Evolutionary conservation across 2,113 vertebrate species (phyloP).

Genomic region (Callocephalon fimbriatum): DNA sequence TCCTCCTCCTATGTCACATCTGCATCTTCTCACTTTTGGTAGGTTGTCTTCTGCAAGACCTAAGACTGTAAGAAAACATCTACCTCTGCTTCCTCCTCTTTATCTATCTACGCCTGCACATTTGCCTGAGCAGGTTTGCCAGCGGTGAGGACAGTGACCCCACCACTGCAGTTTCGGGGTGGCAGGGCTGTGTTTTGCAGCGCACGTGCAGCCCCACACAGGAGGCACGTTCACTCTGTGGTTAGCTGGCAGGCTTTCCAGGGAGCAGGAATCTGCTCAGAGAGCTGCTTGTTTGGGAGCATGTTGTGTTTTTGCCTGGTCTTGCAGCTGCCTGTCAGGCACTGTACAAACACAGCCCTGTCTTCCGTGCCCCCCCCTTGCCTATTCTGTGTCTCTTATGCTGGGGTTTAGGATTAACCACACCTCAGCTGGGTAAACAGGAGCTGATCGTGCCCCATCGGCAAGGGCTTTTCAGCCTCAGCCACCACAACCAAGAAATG

Average conservation of each 20-base stretch:
- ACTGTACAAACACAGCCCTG: conserved; percentile 27
- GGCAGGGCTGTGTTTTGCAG: not conserved
- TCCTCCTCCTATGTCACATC: not conserved
- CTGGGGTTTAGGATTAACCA: not conserved
- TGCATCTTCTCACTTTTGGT: not conserved
- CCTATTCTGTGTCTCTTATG: not conserved
- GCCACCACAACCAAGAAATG: fast-evolving
- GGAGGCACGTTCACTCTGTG: not conserved
- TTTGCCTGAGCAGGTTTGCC: not conserved
- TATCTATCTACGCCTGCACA: not conserved
- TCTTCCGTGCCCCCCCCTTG: not conserved
- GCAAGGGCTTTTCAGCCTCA: not conserved
- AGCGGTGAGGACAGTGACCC: not conserved
- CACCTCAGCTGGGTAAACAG: conserved; percentile 57
- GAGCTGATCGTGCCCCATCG: not conserved
- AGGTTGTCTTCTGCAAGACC: not conserved
- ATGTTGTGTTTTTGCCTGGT: not conserved
- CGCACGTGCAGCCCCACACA: conserved; percentile 17
- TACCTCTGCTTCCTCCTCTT: not conserved
- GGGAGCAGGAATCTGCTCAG: not conserved
- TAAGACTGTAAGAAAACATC: not conserved
- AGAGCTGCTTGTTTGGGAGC: conserved; percentile 34
- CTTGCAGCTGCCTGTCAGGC: conserved; percentile 65
- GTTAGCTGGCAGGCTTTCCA: conserved; percentile 7
- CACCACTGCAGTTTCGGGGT: fast-evolving